These are phyloP conservation scores for Leptopilina myrica DNA, from an alignment of 2,888 invertebrate genomes.

Conservation along the genomic window DNA sequence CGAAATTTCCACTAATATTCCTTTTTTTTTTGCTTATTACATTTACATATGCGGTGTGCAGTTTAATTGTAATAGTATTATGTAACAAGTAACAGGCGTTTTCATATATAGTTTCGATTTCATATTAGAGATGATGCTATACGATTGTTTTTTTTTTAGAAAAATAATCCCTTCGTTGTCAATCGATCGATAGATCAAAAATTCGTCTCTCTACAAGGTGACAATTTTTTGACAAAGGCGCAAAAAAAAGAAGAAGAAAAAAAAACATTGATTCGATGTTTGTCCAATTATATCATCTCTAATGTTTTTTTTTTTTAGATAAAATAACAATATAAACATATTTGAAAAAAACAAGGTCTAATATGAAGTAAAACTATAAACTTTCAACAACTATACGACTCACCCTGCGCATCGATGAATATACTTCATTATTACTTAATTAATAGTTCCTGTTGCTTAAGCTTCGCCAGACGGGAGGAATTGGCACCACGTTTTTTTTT, in stretches of 20 bases:
- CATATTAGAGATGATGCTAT: slow-evolving; percentile 62
- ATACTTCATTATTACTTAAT: slow-evolving; percentile 44
- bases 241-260: too few species aligned
- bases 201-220: too few species aligned
- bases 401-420: slow-evolving; percentile 69
- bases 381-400: slow-evolving; percentile 71
- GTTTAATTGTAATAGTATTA: slow-evolving; percentile 66
- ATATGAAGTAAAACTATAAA: slow-evolving; percentile 74
- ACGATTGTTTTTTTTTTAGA: too few species aligned
- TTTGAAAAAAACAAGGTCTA: slow-evolving; percentile 60
- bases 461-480: slow-evolving; percentile 69
- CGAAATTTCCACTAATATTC: slow-evolving; percentile 71
- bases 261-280: too few species aligned
- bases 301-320: too few species aligned
- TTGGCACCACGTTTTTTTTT: slow-evolving; percentile 76
- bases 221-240: too few species aligned
- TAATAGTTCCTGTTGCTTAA: slow-evolving; percentile 58
- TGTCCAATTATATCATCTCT: too few species aligned
- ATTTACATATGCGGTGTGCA: slow-evolving; percentile 67
- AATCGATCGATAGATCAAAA: slow-evolving; percentile 48
- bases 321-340: neutral
- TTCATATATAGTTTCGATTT: slow-evolving; percentile 67
- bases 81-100: slow-evolving; percentile 68
- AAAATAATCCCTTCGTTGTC: slow-evolving; percentile 66
- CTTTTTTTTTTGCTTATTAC: slow-evolving; percentile 61